Conservation (phyloP, 2,888 invertebrate genomes). For the Sinodicranocentrus sp. region DNA sequence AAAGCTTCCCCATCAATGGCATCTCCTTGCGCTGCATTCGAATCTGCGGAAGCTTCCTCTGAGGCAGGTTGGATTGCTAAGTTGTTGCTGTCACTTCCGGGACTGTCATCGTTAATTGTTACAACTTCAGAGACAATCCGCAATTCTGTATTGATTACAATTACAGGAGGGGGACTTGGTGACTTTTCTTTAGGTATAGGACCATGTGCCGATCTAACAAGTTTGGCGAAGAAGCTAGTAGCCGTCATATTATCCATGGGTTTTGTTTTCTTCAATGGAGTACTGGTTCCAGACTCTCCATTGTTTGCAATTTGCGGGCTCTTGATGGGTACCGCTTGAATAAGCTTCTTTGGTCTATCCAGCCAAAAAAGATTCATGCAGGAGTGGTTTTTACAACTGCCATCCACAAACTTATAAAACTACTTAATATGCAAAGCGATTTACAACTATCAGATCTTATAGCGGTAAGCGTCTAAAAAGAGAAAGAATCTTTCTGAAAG, state of each 20-base stretch:
- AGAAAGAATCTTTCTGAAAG: no score
- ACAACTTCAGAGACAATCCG: constrained; percentile 66
- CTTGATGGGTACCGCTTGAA: constrained; percentile 58
- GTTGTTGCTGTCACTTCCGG: constrained; percentile 80
- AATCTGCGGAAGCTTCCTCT: constrained; percentile 77
- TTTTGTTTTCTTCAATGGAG: constrained; percentile 29
- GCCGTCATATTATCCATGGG: constrained; percentile 87
- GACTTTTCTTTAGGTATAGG: constrained; percentile 70
- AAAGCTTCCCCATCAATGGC: constrained; percentile 57
- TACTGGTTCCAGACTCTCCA: constrained; percentile 27
- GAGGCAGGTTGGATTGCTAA: constrained; percentile 76
- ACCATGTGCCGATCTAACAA: constrained; percentile 86
- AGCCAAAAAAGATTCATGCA: constrained; percentile 23
- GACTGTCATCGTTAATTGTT: constrained; percentile 64
- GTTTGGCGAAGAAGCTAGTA: constrained; percentile 92
- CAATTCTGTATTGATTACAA: constrained; percentile 50
- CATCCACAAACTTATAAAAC: no score
- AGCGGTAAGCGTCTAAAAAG: no score
- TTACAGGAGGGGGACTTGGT: constrained; percentile 68
- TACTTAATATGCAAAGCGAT: no score
- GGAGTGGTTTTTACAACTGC: neutral
- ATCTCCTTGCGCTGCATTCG: constrained; percentile 43
- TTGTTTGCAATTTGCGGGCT: constrained; percentile 46
- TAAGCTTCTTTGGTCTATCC: constrained; percentile 50
- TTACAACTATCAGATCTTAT: no score